Evolutionary conservation across 2,797 vertebrate species (phyloP).

Genomic region (Amphiprion clarkii): DNA sequence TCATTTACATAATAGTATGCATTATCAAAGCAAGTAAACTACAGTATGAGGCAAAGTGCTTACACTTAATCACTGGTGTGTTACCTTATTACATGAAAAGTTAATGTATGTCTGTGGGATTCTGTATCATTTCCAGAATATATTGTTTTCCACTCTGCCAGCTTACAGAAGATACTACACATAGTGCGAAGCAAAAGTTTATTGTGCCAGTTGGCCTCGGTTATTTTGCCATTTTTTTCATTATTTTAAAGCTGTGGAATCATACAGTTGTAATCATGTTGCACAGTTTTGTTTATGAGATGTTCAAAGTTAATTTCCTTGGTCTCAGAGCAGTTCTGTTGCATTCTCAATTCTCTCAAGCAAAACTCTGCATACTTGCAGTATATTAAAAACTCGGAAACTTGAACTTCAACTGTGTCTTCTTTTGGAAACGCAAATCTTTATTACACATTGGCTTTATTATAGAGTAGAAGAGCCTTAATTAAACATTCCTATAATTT

Average conservation of each 20-base stretch:
- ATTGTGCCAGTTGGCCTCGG: constrained; percentile 16
- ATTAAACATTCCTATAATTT: constrained; percentile 37
- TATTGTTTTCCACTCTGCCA: constrained; percentile 18
- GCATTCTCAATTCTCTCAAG: constrained; percentile 6
- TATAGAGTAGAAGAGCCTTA: neutral
- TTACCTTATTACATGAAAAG: constrained; percentile 76
- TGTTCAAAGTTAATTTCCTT: constrained; percentile 15
- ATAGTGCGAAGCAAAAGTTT: constrained; percentile 5
- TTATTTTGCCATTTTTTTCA: constrained; percentile 13
- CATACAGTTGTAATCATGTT: neutral
- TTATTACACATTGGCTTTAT: constrained; percentile 3
- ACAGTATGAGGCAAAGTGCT: constrained; percentile 74
- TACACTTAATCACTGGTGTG: constrained; percentile 77
- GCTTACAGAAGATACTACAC: constrained; percentile 17
- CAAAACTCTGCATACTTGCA: neutral
- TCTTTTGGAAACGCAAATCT: constrained; percentile 6
- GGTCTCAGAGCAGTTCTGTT: constrained; percentile 11
- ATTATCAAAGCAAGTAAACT: constrained; percentile 84
- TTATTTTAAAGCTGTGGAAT: neutral
- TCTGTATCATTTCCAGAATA: constrained; percentile 50
- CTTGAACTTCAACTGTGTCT: constrained; percentile 3
- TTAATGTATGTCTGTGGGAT: constrained; percentile 57
- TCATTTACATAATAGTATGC: constrained; percentile 85
- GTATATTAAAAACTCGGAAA: constrained; percentile 10
- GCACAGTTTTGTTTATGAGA: neutral